Conservation (phyloP, 2,113 vertebrate genomes). For the Notarius quadriscutis region DNA sequence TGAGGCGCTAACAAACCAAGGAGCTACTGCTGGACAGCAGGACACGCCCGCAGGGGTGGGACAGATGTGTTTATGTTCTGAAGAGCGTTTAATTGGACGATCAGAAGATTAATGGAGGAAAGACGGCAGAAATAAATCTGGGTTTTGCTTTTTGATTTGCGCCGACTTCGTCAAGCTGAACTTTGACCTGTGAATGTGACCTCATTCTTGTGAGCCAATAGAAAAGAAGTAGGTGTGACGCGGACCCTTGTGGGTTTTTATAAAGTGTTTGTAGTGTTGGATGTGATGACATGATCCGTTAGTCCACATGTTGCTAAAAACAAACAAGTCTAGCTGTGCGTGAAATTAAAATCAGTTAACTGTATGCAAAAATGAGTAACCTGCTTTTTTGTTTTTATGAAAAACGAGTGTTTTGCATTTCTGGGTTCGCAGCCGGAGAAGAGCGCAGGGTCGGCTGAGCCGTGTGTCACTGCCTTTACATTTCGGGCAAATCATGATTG, state of each 20-base stretch:
- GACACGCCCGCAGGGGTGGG: not conserved
- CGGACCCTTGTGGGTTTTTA: no score
- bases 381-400: not conserved
- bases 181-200: not conserved
- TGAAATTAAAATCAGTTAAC: not conserved
- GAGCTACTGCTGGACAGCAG: not conserved
- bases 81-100: not conserved
- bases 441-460: not conserved
- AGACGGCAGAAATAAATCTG: no score
- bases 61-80: not conserved
- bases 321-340: no score
- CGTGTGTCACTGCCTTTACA: not conserved
- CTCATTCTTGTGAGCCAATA: not conserved
- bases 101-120: not conserved
- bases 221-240: not conserved
- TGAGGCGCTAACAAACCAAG: not conserved
- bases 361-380: not conserved
- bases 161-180: not conserved
- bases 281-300: not conserved
- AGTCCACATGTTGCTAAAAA: no score
- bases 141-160: no score
- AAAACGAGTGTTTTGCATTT: conserved; percentile 19
- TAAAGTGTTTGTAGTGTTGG: not conserved
- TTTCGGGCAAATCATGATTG: not conserved
- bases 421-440: no score